Evolutionary conservation across 1,140 invertebrate species (phyloP), one percentile per base, ranked within the genome.

Genomic region (Drosophila athabasca): DNA sequence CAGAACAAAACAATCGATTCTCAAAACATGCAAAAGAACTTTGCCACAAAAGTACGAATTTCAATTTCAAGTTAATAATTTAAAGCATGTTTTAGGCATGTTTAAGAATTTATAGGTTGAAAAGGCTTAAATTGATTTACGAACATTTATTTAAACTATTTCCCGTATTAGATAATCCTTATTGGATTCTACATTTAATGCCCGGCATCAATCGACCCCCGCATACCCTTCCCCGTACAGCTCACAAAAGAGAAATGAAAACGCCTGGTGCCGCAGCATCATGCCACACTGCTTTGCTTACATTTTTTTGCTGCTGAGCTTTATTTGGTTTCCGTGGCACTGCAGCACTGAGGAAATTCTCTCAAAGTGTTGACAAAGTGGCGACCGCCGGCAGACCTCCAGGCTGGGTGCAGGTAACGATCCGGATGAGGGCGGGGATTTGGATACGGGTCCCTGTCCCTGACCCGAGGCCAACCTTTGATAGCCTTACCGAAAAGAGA

Each of bases 351-450:
- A 46, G 59, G n/a, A 76, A 76, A 73, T 71, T 68, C 53, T 67
- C 51, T 67, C 45, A 60, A 72, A 81, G 81, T 80, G 81, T 80
- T 85, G 81, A 85, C 81, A 85, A 77, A 85, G 69, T 85, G 81
- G 69, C 70, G 52, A 69, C 66, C 65, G 54, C 54, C 17, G 39
- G 51, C 35, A 39, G 39, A 9, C 31, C 54, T 45, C n/a, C 41
- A 24, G 54, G 13, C 45, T 19, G 58, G 50, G 24, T 44, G 52
- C 13, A 6, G 22, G 46, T 22, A 13, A 15, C 35, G 49, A 17
- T 13, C 6, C 31, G 11, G 15, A 5, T 13, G 24, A 22, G 51
- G 9, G 9, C 26, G 29, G 1, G 19, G 29, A 17, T 46, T 3
- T n/a, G 26, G 26, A 8, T 35, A 9, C 31, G 5, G 19, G 51